Percentiles rank a stretch among this genome's conserved stretches.
These are phyloP conservation scores for Mechanitis messenoides DNA, from an alignment of 2,888 invertebrate genomes.

Conservation along the genomic window DNA sequence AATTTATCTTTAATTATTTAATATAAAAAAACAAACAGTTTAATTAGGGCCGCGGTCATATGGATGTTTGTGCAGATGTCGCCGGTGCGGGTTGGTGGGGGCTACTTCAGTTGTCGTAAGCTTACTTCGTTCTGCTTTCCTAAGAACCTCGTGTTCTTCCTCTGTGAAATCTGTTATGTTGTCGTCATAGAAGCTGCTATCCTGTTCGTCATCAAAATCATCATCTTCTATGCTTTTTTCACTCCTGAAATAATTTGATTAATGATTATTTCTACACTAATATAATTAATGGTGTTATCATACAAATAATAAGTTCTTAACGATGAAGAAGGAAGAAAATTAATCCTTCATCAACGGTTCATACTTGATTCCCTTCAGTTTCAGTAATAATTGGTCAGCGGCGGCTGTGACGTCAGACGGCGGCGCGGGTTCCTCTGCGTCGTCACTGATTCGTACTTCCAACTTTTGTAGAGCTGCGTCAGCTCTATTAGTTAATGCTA, in stretches of 20 bases:
- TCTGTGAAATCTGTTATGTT: conserved; percentile 57
- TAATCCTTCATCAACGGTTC: conserved; percentile 17
- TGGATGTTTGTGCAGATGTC: conserved; percentile 74
- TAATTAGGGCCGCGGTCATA: conserved; percentile 63
- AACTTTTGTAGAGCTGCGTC: conserved; percentile 63
- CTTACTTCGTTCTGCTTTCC: conserved; percentile 32
- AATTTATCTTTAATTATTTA: conserved; percentile 5
- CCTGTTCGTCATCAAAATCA: conserved; percentile 52
- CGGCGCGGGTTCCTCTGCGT: conserved; percentile 42
- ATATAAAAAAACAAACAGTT: background rate
- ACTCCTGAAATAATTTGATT: conserved; percentile 36
- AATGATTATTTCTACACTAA: no score
- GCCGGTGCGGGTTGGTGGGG: conserved; percentile 54
- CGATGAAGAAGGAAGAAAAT: background rate
- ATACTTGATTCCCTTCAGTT: conserved; percentile 58
- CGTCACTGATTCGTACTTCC: conserved; percentile 53
- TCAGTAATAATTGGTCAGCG: conserved; percentile 53
- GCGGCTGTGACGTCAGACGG: conserved; percentile 55
- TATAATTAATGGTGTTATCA: no score
- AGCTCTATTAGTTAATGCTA: conserved; percentile 64
- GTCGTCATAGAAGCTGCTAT: conserved; percentile 50
- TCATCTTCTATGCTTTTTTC: conserved; percentile 53
- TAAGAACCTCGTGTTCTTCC: conserved; percentile 51
- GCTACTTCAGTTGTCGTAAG: conserved; percentile 39
- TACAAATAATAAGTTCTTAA: background rate